phyloP scores from a whole-genome alignment of 2,888 invertebrate genomes.

The Drosophila incognita region DNA sequence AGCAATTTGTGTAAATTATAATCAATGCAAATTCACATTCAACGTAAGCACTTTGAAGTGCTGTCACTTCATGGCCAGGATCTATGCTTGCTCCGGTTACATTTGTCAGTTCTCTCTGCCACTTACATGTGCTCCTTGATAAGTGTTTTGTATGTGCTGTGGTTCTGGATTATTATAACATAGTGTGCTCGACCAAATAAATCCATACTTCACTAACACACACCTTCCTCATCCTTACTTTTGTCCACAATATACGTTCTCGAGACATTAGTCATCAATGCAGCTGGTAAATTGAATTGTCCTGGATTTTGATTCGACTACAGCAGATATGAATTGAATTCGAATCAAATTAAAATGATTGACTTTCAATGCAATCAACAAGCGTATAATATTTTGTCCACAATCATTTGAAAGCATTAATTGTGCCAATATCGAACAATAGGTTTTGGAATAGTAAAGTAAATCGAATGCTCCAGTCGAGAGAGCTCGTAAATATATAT shows the following conservation, averaged over 20 bases:
- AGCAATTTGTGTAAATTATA: slow-evolving; percentile 47
- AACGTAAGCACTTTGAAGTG: slow-evolving; percentile 8
- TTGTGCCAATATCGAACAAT: not conserved
- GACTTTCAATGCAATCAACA: not conserved
- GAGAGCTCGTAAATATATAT: not conserved
- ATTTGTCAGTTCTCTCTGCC: not conserved
- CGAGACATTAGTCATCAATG: not conserved
- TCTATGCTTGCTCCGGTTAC: not conserved
- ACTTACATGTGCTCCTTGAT: not conserved
- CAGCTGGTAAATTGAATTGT: not conserved
- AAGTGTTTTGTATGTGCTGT: not conserved
- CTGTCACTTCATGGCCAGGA: not conserved
- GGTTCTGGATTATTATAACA: not conserved
- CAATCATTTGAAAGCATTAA: not conserved
- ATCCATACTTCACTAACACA: not conserved
- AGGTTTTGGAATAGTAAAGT: not conserved
- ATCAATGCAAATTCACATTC: slow-evolving; percentile 23
- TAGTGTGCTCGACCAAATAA: not conserved
- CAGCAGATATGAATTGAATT: not conserved
- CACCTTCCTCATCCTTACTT: not conserved
- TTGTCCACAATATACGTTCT: not conserved
- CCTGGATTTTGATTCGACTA: not conserved
- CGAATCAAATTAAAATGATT: not conserved
- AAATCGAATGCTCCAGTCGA: not conserved
- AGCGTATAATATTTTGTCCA: not conserved